These are phyloP conservation scores for Tenthredo amoena DNA, from an alignment of 2,888 invertebrate species.

Conservation along the genomic window DNA sequence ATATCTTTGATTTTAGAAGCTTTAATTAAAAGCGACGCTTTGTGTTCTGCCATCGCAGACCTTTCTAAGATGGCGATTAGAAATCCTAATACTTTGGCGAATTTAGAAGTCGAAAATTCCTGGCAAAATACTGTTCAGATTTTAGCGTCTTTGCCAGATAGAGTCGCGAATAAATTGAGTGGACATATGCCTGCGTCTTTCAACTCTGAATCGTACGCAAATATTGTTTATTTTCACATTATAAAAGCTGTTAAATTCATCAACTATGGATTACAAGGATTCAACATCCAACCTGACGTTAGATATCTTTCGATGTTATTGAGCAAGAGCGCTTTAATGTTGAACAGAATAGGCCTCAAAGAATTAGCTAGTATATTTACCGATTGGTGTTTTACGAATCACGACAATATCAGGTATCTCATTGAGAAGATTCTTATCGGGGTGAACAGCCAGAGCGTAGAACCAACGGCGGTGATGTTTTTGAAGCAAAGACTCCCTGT, in stretches of 20 bases:
- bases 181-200: conserved; percentile 82
- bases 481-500: conserved; percentile 78
- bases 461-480: conserved; percentile 80
- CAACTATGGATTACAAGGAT: conserved; percentile 75
- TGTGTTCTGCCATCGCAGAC: conserved; percentile 80
- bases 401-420: conserved; percentile 62
- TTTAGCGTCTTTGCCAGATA: conserved; percentile 84
- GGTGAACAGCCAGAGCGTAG: conserved; percentile 82
- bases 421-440: conserved; percentile 79
- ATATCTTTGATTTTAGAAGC: conserved; percentile 78
- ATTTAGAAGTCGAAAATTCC: conserved; percentile 66
- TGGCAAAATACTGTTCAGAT: conserved; percentile 82
- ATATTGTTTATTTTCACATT: conserved; percentile 82
- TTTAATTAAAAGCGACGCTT: conserved; percentile 81
- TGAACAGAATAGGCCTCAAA: conserved; percentile 79
- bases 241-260: conserved; percentile 83
- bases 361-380: conserved; percentile 81
- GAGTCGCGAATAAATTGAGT: conserved; percentile 85
- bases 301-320: conserved; percentile 81
- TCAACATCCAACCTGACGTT: conserved; percentile 75
- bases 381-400: conserved; percentile 77
- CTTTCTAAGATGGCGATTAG: conserved; percentile 68
- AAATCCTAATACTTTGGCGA: conserved; percentile 61
- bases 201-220: conserved; percentile 81
- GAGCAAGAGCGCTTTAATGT: conserved; percentile 82